These are phyloP conservation scores for Barnardius zonarius DNA, from an alignment of 2,113 vertebrate species.

Conservation along the genomic window DNA sequence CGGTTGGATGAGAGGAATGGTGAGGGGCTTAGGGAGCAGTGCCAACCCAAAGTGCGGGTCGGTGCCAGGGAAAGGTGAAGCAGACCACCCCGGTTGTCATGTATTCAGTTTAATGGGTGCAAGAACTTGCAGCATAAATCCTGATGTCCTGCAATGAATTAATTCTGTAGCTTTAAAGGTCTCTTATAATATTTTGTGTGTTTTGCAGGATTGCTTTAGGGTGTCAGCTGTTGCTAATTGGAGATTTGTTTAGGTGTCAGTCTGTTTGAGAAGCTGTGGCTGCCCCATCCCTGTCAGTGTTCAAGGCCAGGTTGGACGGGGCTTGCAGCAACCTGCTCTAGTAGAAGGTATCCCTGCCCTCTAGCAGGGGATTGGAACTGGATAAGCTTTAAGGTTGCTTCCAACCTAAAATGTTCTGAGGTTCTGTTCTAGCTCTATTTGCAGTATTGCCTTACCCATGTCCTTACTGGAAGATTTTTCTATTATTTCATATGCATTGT, in stretches of 20 bases:
- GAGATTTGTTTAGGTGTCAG: background rate
- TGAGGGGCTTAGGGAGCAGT: background rate
- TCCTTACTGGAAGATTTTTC: background rate
- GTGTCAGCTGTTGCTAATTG: background rate
- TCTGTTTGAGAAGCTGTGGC: background rate
- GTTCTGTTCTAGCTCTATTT: background rate
- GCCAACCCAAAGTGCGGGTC: background rate
- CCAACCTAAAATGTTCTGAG: background rate
- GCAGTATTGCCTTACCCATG: background rate
- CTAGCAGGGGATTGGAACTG: background rate
- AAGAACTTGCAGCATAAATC: background rate
- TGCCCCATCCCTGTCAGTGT: background rate
- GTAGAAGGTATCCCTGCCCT: background rate
- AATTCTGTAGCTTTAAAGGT: background rate
- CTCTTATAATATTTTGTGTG: background rate
- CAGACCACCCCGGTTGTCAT: background rate
- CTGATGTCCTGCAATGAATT: background rate
- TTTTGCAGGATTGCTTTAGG: background rate
- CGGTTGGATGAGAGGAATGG: background rate
- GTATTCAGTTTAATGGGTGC: background rate
- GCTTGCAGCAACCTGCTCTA: background rate
- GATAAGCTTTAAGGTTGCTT: background rate
- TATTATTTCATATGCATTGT: background rate
- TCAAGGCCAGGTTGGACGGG: background rate
- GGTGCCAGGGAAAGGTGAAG: conserved; percentile 11